Percentiles rank a stretch among this genome's conserved stretches.
phyloP scores from a whole-genome alignment of 2,797 vertebrate species.

The Mastacembelus armatus region DNA sequence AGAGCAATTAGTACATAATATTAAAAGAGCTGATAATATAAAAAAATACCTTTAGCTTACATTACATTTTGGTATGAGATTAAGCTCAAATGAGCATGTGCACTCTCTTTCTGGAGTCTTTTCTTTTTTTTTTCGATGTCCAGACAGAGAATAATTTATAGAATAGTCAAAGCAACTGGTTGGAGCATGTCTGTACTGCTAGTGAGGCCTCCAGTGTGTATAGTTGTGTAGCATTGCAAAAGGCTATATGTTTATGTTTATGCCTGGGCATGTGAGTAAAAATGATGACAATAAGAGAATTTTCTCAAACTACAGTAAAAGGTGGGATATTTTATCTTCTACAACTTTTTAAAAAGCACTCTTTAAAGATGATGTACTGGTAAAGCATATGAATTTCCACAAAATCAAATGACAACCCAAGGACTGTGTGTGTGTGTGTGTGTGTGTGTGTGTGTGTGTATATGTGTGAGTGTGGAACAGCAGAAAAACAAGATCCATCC shows the following conservation, averaged over 20 bases:
- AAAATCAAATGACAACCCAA: constrained; percentile 1
- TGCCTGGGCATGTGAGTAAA: not conserved
- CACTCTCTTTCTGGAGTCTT: constrained; percentile 18
- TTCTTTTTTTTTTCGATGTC: constrained; percentile 30
- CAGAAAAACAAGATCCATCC: not conserved
- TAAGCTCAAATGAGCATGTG: constrained; percentile 14
- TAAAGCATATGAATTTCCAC: not conserved
- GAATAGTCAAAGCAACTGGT: constrained; percentile 47
- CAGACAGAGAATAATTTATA: constrained; percentile 54
- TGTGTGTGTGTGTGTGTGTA: too few relatives aligned
- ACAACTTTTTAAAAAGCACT: too few relatives aligned
- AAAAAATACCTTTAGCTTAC: not conserved
- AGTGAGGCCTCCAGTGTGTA: constrained; percentile 57
- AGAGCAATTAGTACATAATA: not conserved
- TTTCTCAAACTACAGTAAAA: not conserved
- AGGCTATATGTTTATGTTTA: constrained; percentile 14
- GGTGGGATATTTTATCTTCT: not conserved
- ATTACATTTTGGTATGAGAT: not conserved
- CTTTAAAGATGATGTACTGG: too few relatives aligned
- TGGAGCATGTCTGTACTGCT: constrained; percentile 54
- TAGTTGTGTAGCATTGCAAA: constrained; percentile 2
- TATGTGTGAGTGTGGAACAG: not conserved
- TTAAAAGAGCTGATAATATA: not conserved
- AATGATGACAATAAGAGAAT: not conserved
- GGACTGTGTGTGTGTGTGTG: too few relatives aligned